Conservation (phyloP, 2,797 vertebrate species). For the Hybognathus amarus region DNA sequence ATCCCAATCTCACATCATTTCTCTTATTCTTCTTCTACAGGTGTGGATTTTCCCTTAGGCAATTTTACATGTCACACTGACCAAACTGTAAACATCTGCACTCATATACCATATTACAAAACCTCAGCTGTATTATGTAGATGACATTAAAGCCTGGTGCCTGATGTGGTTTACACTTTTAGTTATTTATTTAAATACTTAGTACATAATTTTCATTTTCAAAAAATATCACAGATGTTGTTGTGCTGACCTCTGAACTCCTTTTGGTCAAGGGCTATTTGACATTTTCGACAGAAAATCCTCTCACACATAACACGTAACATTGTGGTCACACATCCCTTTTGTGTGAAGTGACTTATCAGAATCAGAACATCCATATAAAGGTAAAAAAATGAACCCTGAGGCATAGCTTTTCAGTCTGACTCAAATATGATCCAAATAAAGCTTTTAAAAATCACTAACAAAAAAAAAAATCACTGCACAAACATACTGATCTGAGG, state of each 20-base stretch:
- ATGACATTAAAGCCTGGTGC: background rate
- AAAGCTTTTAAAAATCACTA: background rate
- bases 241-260: background rate
- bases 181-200: background rate
- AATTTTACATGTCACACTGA: constrained; percentile 9
- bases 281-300: background rate
- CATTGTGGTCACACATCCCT: background rate
- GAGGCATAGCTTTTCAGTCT: background rate
- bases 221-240: background rate
- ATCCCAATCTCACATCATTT: constrained; percentile 13
- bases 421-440: background rate
- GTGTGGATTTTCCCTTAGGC: background rate
- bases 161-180: background rate
- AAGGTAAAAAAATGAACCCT: background rate
- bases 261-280: background rate
- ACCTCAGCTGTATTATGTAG: background rate
- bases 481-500: background rate
- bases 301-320: background rate
- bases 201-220: background rate
- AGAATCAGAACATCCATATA: background rate
- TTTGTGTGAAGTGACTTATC: background rate
- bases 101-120: background rate
- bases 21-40: constrained; percentile 1
- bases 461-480: too few species aligned
- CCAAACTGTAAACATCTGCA: constrained; percentile 1